A percentile compares a stretch with the other conserved stretches of the same genome.
These are phyloP conservation scores for Grammomys dolichurus DNA, from an alignment of 2,113 vertebrate genomes.

Conservation along the genomic window DNA sequence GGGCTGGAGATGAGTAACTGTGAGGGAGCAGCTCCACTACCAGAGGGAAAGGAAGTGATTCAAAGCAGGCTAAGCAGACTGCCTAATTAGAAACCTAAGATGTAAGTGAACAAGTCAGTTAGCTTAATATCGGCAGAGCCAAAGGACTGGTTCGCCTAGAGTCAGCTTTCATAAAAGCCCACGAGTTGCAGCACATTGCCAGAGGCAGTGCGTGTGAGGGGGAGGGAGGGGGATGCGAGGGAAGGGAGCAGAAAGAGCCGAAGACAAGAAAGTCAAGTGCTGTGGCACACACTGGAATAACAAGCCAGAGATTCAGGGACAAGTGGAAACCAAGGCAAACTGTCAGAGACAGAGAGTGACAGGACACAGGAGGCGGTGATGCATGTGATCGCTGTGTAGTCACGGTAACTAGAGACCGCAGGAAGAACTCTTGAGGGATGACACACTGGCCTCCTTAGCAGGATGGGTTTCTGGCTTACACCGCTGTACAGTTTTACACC, in stretches of 20 bases:
- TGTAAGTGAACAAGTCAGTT: not conserved
- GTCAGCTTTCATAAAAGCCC: not conserved
- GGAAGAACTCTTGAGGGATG: not conserved
- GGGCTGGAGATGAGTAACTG: not conserved
- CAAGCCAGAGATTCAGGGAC: not conserved
- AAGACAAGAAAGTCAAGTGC: not conserved
- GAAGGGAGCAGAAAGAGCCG: not conserved
- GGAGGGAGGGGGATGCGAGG: accelerated
- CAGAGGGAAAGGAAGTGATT: not conserved
- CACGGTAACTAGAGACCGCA: not conserved
- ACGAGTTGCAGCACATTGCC: not conserved
- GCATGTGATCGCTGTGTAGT: accelerated
- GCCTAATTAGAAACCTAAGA: constrained; percentile 2
- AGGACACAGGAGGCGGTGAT: not conserved
- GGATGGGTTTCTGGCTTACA: not conserved
- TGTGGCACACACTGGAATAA: not conserved
- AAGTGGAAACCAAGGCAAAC: not conserved
- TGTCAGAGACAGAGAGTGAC: not conserved
- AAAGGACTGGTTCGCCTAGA: not conserved
- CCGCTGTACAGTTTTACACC: not conserved
- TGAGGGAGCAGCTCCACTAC: not conserved
- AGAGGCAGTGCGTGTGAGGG: not conserved
- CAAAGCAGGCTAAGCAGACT: not conserved
- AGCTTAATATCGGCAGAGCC: not conserved
- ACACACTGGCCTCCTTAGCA: not conserved